These are phyloP conservation scores for Takifugu ocellatus DNA, from an alignment of 2,797 vertebrate species.

Conservation along the genomic window DNA sequence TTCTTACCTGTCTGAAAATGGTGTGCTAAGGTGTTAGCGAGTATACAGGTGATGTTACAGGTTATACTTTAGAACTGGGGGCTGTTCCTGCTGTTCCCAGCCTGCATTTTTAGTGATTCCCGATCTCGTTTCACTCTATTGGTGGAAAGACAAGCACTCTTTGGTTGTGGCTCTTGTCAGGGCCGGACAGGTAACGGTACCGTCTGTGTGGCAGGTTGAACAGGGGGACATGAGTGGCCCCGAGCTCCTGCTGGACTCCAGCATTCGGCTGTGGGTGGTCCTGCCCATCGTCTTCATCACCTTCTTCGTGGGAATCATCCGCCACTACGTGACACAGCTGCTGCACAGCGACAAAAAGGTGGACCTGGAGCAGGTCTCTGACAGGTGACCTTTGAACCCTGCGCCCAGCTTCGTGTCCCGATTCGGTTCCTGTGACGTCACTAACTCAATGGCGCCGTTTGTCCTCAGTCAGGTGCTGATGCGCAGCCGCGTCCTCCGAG, in stretches of 20 bases:
- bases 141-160: no score
- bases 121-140: no score
- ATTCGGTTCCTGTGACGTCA: no score
- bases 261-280: slow-evolving; percentile 83
- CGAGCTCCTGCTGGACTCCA: slow-evolving; percentile 82
- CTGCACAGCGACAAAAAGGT: slow-evolving; percentile 79
- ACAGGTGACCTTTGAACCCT: slow-evolving; percentile 67
- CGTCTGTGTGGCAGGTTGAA: not conserved
- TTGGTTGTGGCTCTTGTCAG: no score
- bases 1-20: not conserved
- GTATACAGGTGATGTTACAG: no score
- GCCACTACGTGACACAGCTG: slow-evolving; percentile 81
- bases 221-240: slow-evolving; percentile 70
- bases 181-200: no score
- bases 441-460: not conserved
- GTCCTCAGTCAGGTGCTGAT: slow-evolving; percentile 72
- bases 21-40: not conserved
- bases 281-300: slow-evolving; percentile 85
- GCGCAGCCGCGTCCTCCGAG: slow-evolving; percentile 75
- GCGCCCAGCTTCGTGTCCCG: not conserved
- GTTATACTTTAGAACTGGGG: no score
- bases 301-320: slow-evolving; percentile 78
- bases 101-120: no score
- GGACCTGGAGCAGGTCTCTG: slow-evolving; percentile 78
- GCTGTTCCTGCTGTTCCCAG: no score